Percentiles rank a stretch among this genome's conserved stretches.
phyloP scores from a whole-genome alignment of 2,113 vertebrate genomes.

The Ivindomyrus marchei region DNA sequence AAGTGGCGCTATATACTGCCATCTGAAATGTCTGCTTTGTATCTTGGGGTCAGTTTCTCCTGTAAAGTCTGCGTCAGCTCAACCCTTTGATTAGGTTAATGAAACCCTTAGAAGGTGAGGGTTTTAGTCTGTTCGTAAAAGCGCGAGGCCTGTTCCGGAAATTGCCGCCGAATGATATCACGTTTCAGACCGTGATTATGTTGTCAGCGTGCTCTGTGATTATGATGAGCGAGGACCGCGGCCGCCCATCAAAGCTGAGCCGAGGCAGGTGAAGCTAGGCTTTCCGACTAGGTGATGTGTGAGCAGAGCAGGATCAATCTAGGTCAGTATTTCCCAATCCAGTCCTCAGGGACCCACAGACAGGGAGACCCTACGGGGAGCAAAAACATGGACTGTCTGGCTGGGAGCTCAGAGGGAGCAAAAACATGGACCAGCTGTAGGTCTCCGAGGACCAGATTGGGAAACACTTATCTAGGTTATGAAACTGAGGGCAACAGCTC shows the following conservation, averaged over 20 bases:
- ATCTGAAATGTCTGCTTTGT: constrained; percentile 23
- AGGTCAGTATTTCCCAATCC: neutral
- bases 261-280: neutral
- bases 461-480: neutral
- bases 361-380: neutral
- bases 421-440: neutral
- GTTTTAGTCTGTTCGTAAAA: constrained; percentile 49
- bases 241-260: constrained; percentile 53
- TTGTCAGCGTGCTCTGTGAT: constrained; percentile 65
- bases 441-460: neutral
- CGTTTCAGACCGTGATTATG: constrained; percentile 65
- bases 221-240: constrained; percentile 56
- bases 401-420: neutral
- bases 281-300: neutral
- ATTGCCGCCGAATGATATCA: constrained; percentile 57
- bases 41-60: constrained; percentile 32
- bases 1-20: neutral
- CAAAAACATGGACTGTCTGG: neutral
- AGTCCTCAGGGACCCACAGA: neutral
- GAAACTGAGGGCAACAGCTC: neutral
- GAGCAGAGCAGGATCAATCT: neutral
- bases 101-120: constrained; percentile 49
- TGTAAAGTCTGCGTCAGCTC: constrained; percentile 36
- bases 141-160: constrained; percentile 51
- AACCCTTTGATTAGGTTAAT: constrained; percentile 57